Conservation (phyloP, 2,797 vertebrate genomes). For the Tapera naevia region DNA sequence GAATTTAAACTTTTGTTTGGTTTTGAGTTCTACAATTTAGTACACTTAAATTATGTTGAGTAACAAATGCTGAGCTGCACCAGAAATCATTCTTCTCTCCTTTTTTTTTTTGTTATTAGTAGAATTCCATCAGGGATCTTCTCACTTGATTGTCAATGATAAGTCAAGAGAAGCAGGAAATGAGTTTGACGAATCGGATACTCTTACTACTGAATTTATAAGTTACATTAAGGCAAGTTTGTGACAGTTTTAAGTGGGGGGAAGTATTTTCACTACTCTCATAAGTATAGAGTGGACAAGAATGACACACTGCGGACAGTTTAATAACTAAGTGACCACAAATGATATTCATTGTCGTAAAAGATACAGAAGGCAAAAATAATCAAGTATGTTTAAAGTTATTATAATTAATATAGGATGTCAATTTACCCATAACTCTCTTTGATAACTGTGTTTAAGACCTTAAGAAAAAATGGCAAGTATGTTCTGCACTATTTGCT, state of each 20-base stretch:
- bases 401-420: not conserved
- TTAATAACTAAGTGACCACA: not conserved
- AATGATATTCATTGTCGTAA: not conserved
- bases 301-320: not conserved
- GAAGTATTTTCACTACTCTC: not conserved
- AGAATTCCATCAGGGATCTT: slow-evolving; percentile 69
- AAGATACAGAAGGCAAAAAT: not conserved
- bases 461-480: not conserved
- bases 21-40: not conserved
- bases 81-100: not conserved
- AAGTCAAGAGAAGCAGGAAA: slow-evolving; percentile 79
- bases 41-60: not conserved
- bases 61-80: not conserved
- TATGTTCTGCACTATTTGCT: not conserved
- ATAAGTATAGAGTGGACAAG: not conserved
- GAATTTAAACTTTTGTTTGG: not conserved
- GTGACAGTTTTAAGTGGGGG: not conserved
- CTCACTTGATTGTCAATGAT: slow-evolving; percentile 52
- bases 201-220: slow-evolving; percentile 81
- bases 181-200: slow-evolving; percentile 76
- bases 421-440: not conserved
- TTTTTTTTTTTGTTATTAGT: slow-evolving; percentile 42
- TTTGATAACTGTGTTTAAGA: not conserved
- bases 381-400: not conserved
- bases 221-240: slow-evolving; percentile 87